Evolutionary conservation across 2,888 invertebrate species (phyloP).

Genomic region (Macropis europaea): DNA sequence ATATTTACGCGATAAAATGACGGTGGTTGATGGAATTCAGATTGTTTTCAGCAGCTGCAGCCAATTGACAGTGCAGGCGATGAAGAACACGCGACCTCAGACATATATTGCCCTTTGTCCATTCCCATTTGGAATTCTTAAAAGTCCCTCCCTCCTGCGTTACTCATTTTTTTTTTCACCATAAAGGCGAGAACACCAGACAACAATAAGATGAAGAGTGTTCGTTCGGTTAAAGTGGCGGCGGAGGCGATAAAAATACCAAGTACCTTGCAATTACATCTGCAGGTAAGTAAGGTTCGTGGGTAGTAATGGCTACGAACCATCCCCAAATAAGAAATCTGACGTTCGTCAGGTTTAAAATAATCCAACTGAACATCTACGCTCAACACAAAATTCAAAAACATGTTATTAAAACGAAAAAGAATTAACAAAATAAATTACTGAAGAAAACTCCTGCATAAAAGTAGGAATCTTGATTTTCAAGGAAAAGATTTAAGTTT

Average conservation of each 20-base stretch:
- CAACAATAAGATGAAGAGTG: constrained; percentile 75
- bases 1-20: constrained; percentile 15
- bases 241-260: constrained; percentile 74
- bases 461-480: too few relatives aligned
- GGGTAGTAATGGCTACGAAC: constrained; percentile 63
- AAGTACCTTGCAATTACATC: constrained; percentile 76
- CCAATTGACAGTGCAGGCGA: constrained; percentile 54
- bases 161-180: constrained; percentile 65
- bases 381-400: too few relatives aligned
- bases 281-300: constrained; percentile 63
- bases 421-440: too few relatives aligned
- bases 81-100: constrained; percentile 59
- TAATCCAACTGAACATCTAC: too few relatives aligned
- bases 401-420: too few relatives aligned
- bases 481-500: too few relatives aligned
- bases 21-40: constrained; percentile 62
- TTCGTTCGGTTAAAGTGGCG: constrained; percentile 72
- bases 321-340: constrained; percentile 3
- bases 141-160: constrained; percentile 55
- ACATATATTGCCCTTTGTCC: constrained; percentile 70
- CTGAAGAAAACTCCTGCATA: too few relatives aligned
- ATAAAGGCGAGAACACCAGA: constrained; percentile 74
- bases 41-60: constrained; percentile 63
- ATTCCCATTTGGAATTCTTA: constrained; percentile 72
- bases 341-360: too few relatives aligned